Conservation (phyloP, 2,113 vertebrate genomes). For the Anoplopoma fimbria region DNA sequence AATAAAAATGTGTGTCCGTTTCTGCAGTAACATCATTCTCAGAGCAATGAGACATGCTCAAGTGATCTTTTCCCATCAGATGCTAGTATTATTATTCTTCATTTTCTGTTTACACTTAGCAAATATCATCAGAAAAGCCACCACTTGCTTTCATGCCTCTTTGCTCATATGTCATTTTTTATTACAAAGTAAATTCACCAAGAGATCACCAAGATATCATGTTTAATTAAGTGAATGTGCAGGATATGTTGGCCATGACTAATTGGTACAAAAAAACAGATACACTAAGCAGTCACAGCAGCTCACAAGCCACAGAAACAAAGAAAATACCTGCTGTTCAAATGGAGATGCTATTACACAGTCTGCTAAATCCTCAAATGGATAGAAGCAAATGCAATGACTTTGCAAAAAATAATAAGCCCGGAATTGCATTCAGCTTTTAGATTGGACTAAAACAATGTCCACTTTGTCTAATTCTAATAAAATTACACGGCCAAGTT, state of each 20-base stretch:
- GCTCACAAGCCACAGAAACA: conserved; percentile 20
- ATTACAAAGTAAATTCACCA: background rate
- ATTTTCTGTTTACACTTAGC: background rate
- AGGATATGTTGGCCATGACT: conserved; percentile 8
- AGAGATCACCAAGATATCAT: conserved; percentile 2
- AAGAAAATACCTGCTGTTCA: conserved; percentile 53
- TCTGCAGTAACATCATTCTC: conserved; percentile 5
- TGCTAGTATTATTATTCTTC: background rate
- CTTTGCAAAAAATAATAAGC: conserved; percentile 30
- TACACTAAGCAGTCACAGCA: conserved; percentile 22
- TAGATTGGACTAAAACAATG: conserved; percentile 30
- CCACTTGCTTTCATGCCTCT: background rate
- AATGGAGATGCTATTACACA: conserved; percentile 32
- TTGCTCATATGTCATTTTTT: background rate
- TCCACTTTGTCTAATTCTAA: conserved; percentile 8
- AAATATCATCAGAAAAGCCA: background rate
- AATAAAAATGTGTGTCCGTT: background rate
- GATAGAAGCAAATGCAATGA: conserved; percentile 33
- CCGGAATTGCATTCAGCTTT: conserved; percentile 44
- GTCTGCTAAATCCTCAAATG: conserved; percentile 35
- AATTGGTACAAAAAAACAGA: conserved; percentile 14
- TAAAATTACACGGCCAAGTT: conserved; percentile 31
- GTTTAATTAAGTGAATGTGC: conserved; percentile 13
- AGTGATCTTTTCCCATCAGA: background rate
- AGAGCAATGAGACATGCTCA: background rate